Percentiles rank a stretch among this genome's conserved stretches.
These are phyloP conservation scores for Alethe castanea DNA, from an alignment of 2,113 vertebrate genomes.

Conservation along the genomic window DNA sequence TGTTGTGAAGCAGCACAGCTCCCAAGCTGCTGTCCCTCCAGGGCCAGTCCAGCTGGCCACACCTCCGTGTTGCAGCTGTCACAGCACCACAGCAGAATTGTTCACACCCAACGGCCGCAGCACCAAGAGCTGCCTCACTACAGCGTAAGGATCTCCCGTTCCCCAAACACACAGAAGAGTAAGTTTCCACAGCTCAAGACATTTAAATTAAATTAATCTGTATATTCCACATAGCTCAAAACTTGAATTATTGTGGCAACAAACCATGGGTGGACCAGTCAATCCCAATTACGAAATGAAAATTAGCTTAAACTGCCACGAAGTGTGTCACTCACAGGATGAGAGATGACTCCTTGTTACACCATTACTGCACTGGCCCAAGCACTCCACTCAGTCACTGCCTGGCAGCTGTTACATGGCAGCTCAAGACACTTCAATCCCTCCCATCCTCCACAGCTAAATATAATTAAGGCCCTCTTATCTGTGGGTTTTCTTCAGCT, in stretches of 20 bases:
- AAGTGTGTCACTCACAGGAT: not conserved
- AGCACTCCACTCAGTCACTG: not conserved
- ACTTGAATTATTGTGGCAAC: not conserved
- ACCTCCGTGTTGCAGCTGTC: not conserved
- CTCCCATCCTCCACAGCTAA: not conserved
- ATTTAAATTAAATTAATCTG: not conserved
- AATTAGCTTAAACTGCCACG: not conserved
- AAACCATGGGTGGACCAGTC: not conserved
- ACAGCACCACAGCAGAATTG: not conserved
- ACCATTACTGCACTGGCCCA: not conserved
- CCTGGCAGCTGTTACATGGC: not conserved
- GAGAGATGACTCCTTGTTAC: not conserved
- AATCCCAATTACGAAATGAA: not conserved
- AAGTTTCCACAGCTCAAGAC: not conserved
- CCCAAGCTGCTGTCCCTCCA: not conserved
- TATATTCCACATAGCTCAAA: not conserved
- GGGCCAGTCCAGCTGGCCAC: not conserved
- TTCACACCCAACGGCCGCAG: not conserved
- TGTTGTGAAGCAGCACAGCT: not conserved
- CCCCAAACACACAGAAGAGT: not conserved
- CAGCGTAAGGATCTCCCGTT: rapidly evolving
- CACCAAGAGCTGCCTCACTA: not conserved
- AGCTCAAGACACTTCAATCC: not conserved
- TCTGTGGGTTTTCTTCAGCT: not conserved
- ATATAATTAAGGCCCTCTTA: not conserved